phyloP scores from a whole-genome alignment of 35 echinoderm and acorn worm genomes.

The Ptychodera flava region DNA sequence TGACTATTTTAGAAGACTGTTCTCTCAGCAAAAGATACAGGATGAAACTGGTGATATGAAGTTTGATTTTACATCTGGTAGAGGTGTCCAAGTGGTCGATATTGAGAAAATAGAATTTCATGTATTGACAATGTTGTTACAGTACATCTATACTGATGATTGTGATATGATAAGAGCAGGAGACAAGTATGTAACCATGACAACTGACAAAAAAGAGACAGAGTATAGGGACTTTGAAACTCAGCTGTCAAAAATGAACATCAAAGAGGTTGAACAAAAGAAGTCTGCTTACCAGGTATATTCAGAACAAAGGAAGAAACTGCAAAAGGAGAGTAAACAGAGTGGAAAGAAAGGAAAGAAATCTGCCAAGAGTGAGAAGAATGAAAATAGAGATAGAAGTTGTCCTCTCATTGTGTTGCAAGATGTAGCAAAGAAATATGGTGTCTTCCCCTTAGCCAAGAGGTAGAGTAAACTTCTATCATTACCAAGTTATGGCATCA shows the following conservation, averaged over 20 bases:
- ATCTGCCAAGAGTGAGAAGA: neutral
- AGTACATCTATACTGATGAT: slow-evolving; percentile 77
- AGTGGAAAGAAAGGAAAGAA: slow-evolving; percentile 18
- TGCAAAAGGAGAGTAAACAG: slow-evolving; percentile 12
- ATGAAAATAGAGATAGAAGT: neutral
- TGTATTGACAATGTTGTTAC: slow-evolving; percentile 35
- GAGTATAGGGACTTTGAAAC: neutral
- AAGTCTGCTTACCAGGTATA: slow-evolving; percentile 55
- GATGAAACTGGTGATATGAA: neutral
- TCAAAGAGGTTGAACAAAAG: slow-evolving; percentile 35
- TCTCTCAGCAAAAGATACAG: slow-evolving; percentile 8
- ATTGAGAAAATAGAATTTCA: slow-evolving; percentile 20
- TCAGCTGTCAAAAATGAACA: slow-evolving; percentile 25
- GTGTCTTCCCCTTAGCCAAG: slow-evolving; percentile 59
- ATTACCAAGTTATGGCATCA: neutral
- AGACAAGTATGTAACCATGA: neutral
- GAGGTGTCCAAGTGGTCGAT: neutral
- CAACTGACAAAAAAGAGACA: neutral
- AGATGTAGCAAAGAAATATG: slow-evolving; percentile 89
- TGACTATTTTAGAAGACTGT: slow-evolving; percentile 67
- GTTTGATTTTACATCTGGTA: neutral
- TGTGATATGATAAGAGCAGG: slow-evolving; percentile 65
- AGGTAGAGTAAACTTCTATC: slow-evolving; percentile 36
- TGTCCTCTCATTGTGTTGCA: slow-evolving; percentile 3
- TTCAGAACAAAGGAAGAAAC: slow-evolving; percentile 35